Evolutionary conservation across 2,888 invertebrate genomes (phyloP), one percentile per base, ranked within the genome.

Genomic region (Caenorhabditis japonica): DNA sequence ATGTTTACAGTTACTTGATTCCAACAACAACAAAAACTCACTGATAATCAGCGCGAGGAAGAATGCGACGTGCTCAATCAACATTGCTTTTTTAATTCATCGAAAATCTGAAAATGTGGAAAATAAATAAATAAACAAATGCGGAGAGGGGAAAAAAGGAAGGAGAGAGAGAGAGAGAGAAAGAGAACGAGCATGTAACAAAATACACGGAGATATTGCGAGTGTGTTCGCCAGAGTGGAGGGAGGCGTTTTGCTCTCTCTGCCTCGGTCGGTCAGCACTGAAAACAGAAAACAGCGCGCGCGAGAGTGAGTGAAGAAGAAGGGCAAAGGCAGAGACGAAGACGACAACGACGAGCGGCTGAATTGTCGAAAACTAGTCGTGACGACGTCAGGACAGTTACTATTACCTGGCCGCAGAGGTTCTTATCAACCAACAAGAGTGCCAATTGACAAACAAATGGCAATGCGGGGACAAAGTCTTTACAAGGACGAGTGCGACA

Each of bases 161-260:
- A 15, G 25, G 46, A 62, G 34, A 46, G 33, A 53, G 38, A 53
- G 44, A 64, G 25, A 17, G 21, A 25, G 5, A 10, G 46, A 53
- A 27, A 55, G 25, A 17, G 21, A 25, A 2, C 5, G 17, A 21
- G 52, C 52, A 64, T 46, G 55, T 33, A 53, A 47, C 58, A 59
- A 53, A 59, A 68, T 58, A 59, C 51, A 59, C 46, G 53, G 52
- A 68, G 59, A 68, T 66, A 56, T 66, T 36, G 47, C 25, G 61
- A 61, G 61, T 52, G 64, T 47, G 64, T 53, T 55, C 55, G 39
- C 47, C 55, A n/a, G 49, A 55, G 55, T 19, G 41, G 59, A 62
- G 55, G 13, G 53, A 38, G 27, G 27, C 39, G 38, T 10, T 30
- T 10, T 30, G 30, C 30, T n/a, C n/a, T n/a, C 53, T 53, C 52